phyloP scores from a whole-genome alignment of 2,113 vertebrate genomes.

The Cebidichthys violaceus region DNA sequence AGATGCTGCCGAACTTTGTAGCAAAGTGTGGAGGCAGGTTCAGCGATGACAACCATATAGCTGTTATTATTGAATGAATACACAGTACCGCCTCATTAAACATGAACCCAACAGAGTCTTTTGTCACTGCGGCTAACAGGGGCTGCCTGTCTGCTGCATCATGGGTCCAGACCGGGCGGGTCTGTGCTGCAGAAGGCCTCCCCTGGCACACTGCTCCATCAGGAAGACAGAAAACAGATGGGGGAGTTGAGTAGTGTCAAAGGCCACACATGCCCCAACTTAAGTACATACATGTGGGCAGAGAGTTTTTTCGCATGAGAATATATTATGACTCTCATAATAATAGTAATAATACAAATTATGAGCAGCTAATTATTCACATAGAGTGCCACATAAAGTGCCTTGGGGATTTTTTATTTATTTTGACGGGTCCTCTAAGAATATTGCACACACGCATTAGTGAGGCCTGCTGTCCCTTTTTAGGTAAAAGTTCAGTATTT shows the following conservation, averaged over 20 bases:
- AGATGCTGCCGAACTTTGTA: constrained; percentile 56
- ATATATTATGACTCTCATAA: background rate
- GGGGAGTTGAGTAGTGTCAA: constrained; percentile 22
- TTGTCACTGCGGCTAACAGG: constrained; percentile 74
- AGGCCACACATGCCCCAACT: constrained; percentile 14
- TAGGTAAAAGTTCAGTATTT: background rate
- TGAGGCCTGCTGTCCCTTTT: constrained; percentile 1
- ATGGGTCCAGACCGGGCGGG: constrained; percentile 39
- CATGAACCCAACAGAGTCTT: constrained; percentile 71
- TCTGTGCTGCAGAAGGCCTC: constrained; percentile 43
- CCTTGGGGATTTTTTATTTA: background rate
- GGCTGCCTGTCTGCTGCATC: constrained; percentile 62
- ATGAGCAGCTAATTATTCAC: background rate
- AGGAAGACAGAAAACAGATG: constrained; percentile 49
- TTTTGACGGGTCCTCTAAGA: background rate
- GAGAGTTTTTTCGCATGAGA: background rate
- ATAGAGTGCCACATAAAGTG: background rate
- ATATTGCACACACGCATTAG: background rate
- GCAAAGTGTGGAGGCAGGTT: constrained; percentile 71
- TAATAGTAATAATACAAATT: constrained; percentile 1
- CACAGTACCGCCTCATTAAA: constrained; percentile 77
- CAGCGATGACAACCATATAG: constrained; percentile 75
- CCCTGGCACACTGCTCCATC: constrained; percentile 52
- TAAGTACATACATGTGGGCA: constrained; percentile 22
- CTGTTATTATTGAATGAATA: constrained; percentile 73